Conservation (phyloP, 2,888 invertebrate genomes). For the Elegia similella region DNA sequence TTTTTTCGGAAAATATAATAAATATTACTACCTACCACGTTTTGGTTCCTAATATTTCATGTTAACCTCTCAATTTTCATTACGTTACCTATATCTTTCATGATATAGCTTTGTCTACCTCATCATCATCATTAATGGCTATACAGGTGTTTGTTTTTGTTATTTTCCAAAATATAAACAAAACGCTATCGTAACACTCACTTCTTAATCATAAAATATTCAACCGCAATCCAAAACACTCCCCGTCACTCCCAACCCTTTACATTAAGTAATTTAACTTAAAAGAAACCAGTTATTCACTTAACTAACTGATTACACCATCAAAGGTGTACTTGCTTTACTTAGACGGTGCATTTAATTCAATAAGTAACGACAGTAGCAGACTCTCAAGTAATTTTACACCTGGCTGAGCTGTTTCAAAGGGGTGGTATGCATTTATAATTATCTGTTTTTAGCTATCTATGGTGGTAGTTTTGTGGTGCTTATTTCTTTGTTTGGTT, state of each 20-base stretch:
- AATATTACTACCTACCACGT: too few species aligned
- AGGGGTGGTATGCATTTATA: conserved; percentile 47
- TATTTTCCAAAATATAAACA: too few species aligned
- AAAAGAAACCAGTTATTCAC: conserved; percentile 11
- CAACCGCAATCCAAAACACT: neutral
- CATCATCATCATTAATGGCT: too few species aligned
- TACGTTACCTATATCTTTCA: too few species aligned
- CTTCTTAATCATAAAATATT: conserved; percentile 6
- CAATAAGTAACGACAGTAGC: conserved; percentile 51
- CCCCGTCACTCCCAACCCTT: conserved; percentile 1
- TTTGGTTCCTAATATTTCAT: too few species aligned
- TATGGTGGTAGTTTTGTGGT: conserved; percentile 10
- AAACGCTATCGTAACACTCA: too few species aligned
- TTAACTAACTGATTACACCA: conserved; percentile 27
- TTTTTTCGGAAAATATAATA: too few species aligned
- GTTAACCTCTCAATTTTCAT: too few species aligned
- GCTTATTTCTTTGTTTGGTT: too few species aligned
- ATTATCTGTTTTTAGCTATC: conserved; percentile 32
- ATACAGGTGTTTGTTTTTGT: too few species aligned
- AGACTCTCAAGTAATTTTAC: conserved; percentile 58
- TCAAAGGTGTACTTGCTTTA: conserved; percentile 22
- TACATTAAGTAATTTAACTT: conserved; percentile 1
- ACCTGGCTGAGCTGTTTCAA: conserved; percentile 52
- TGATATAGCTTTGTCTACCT: too few species aligned
- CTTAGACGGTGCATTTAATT: conserved; percentile 37